Evolutionary conservation across 2,888 invertebrate genomes (phyloP).

Genomic region (Tenthredo scrophulariae): DNA sequence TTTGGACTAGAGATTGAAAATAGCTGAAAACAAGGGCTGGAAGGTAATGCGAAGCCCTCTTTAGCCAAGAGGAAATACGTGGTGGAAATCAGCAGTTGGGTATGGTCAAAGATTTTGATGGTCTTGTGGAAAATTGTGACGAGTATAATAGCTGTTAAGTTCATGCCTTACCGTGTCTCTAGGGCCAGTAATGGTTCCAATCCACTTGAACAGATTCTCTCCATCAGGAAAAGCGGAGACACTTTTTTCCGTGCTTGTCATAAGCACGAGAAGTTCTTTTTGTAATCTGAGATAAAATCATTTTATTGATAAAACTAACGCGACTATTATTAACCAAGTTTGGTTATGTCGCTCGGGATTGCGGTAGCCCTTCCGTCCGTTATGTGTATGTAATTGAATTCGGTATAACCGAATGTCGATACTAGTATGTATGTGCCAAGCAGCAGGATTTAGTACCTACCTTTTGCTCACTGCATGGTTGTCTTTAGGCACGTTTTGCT

Average conservation of each 20-base stretch:
- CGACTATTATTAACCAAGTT: constrained; percentile 2
- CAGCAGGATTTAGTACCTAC: constrained; percentile 79
- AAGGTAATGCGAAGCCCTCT: neutral
- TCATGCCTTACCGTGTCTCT: constrained; percentile 85
- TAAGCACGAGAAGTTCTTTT: constrained; percentile 93
- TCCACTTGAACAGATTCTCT: constrained; percentile 97
- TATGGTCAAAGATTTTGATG: neutral
- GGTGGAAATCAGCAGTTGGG: neutral
- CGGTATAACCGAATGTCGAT: constrained; percentile 28
- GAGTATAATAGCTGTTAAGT: neutral
- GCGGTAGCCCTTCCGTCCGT: neutral
- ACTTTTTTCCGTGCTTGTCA: constrained; percentile 94
- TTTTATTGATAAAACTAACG: constrained; percentile 55
- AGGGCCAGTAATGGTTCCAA: constrained; percentile 96
- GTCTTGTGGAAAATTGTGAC: neutral
- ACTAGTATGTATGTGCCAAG: constrained; percentile 46
- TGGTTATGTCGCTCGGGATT: constrained; percentile 28
- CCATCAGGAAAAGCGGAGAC: constrained; percentile 98
- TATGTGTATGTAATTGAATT: constrained; percentile 35
- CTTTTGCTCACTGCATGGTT: constrained; percentile 95
- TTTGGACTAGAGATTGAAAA: neutral
- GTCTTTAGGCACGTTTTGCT: constrained; percentile 85
- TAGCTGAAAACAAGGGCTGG: neutral
- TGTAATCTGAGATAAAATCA: constrained; percentile 84
- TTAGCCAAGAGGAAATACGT: neutral